Base-by-base conservation (phyloP, 2,888 invertebrate genomes). In the Drosophila kanekoi region DNA sequence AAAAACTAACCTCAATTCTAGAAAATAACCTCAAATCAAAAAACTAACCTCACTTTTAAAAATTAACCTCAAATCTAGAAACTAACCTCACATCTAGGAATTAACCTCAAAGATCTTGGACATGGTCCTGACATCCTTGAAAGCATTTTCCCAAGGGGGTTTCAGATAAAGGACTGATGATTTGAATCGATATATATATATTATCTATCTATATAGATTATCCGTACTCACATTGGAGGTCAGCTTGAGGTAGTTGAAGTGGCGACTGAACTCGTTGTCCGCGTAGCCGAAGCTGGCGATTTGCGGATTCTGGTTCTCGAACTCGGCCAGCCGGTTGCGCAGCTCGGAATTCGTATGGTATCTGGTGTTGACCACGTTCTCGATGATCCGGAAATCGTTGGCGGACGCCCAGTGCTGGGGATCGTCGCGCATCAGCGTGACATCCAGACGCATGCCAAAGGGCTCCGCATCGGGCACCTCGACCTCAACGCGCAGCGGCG, bases 371-470 rank as follows among this genome's bases (percentile, higher is more conserved):
- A 94, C 93, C 75, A 96, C 94, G 90, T 96, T 96, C 75, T 95
- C 95, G 63, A 94, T 91, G 2, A 95, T 93, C 58, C 96, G 93
- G 93, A 95, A 96, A 92, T 97, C 97, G 90, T 97, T 96, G 0
- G 95, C 96, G 6, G 96, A 96, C 0, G 96, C 95, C 98, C 98
- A 98, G 89, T 96, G 96, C 74, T 95, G 94, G 0, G 96, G 95
- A 91, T 96, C 96, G 89, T 96, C 95, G n/a, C 95, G 94, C 94
- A 96, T 95, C 45, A 98, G 93, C 0, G 96, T 96, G 83, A 98
- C 96, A 92, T 98, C 96, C 69, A 95, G 93, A 57, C 94, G 93
- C 44, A 95, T 91, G 0, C 94, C 94, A 32, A 92, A 91, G 0
- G 87, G 90, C 4, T 90, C 91, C 35, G 95, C 95, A 76, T 95